These are phyloP conservation scores for Thunnus maccoyii DNA, from an alignment of 2,113 vertebrate species.

Conservation along the genomic window DNA sequence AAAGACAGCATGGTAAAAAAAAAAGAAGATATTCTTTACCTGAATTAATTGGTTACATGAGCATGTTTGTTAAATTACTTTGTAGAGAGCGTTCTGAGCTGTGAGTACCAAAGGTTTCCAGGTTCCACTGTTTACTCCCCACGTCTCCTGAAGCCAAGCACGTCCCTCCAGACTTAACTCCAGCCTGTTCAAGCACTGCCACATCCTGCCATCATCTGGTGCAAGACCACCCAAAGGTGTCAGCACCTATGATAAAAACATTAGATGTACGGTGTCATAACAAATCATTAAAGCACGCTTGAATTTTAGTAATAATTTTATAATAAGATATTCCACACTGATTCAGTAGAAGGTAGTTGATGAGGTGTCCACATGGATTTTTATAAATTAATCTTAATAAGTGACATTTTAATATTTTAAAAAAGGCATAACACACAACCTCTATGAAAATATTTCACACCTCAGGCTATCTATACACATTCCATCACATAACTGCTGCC, in stretches of 20 bases:
- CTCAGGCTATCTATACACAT: constrained; percentile 15
- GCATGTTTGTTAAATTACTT: constrained; percentile 14
- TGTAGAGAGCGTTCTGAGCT: constrained; percentile 18
- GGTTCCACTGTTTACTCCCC: constrained; percentile 5
- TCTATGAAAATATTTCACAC: neutral
- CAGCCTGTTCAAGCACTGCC: constrained; percentile 13
- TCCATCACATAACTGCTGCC: constrained; percentile 25
- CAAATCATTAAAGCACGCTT: neutral
- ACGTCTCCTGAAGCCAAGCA: constrained; percentile 13
- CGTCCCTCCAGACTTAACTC: constrained; percentile 16
- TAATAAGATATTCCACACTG: neutral
- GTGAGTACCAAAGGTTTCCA: constrained; percentile 34
- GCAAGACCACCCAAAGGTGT: neutral
- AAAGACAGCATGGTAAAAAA: neutral
- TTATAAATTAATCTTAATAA: neutral
- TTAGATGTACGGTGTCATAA: neutral
- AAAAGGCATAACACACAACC: neutral
- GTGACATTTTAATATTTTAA: neutral
- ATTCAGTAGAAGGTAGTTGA: neutral
- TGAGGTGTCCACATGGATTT: neutral
- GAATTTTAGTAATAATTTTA: neutral
- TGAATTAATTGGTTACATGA: neutral
- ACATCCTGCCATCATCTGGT: constrained; percentile 13
- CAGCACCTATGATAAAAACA: constrained; percentile 9
- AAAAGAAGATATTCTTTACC: neutral